Base-by-base conservation (phyloP, 2,888 invertebrate species). In the Drosophila lacicola region DNA sequence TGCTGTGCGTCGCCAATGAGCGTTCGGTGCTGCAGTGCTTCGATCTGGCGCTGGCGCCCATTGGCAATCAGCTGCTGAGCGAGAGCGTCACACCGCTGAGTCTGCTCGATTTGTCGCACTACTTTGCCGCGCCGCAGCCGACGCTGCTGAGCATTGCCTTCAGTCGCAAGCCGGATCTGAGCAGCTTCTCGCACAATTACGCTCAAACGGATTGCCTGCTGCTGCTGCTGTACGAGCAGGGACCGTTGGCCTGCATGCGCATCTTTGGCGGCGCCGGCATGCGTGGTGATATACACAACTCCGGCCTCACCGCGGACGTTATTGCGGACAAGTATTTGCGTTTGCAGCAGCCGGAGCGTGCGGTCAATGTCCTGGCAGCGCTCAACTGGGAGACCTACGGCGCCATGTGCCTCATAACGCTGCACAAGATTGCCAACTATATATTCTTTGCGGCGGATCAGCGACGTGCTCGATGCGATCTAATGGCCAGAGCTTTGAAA, bases 341-440 rank as follows among this genome's bases (percentile, higher is more conserved):
- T 50, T 91, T 94, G 55, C 93, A 94, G 78, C 95, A 95, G 85
- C 92, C 95, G 11, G 95, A 96, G 79, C 94, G 95, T 82, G 96
- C 96, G 4, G 94, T 96, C 11, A 94, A 95, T 77, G 91, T 96
- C 36, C 91, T 95, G 29, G 90, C 93, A 37, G 92, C 93, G 2
- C 94, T 97, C 92, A 96, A 97, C 91, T 97, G 97, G 97, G 96
- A 96, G 79, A 93, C 93, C 1, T 95, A 96, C 84, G 96, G 97
- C 4, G 94, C 95, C 19, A 94, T 95, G 68, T 96, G 96, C 78
- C 95, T 97, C 78, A 94, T 95, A 67, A 95, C 96, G 0, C 93
- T 98, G 65, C 96, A 96, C 83, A 94, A 94, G 84, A 95, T 97
- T 69, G 94, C 95, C 44, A 95, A 95, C 87, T 94, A 95, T 91